phyloP scores from a whole-genome alignment of 1,140 invertebrate species.

The Dinoponera quadriceps region DNA sequence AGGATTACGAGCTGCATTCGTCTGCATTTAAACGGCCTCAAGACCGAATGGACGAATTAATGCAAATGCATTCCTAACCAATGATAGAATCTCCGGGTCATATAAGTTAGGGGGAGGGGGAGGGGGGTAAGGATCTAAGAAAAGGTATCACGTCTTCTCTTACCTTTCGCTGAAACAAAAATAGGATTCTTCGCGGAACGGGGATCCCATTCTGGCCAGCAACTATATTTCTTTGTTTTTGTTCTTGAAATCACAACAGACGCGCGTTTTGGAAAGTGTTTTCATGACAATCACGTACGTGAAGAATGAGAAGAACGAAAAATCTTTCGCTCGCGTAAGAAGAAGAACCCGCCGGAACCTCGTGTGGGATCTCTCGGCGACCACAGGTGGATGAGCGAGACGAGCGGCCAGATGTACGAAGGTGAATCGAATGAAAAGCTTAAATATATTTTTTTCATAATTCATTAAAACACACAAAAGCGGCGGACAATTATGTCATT shows the following conservation, averaged over 20 bases:
- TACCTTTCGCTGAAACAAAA: not conserved
- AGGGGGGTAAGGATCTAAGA: slow-evolving; percentile 25
- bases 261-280: not conserved
- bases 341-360: not conserved
- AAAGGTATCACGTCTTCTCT: not conserved
- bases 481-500: no score
- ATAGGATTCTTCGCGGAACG: not conserved
- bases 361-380: no score
- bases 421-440: no score
- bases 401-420: no score
- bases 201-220: not conserved
- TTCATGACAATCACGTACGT: slow-evolving; percentile 14
- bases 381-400: no score
- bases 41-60: slow-evolving; percentile 50
- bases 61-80: slow-evolving; percentile 55
- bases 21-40: slow-evolving; percentile 44
- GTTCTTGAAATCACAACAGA: slow-evolving; percentile 33
- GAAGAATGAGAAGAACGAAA: slow-evolving; percentile 13
- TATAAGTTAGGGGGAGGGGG: no score
- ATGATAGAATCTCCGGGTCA: slow-evolving; percentile 27
- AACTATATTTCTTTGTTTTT: not conserved
- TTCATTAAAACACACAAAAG: no score
- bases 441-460: no score
- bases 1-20: slow-evolving; percentile 1
- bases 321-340: slow-evolving; percentile 34